A percentile compares a stretch with the other conserved stretches of the same genome.
Conservation (phyloP, 2,113 vertebrate genomes). For the Oriolus oriolus region DNA sequence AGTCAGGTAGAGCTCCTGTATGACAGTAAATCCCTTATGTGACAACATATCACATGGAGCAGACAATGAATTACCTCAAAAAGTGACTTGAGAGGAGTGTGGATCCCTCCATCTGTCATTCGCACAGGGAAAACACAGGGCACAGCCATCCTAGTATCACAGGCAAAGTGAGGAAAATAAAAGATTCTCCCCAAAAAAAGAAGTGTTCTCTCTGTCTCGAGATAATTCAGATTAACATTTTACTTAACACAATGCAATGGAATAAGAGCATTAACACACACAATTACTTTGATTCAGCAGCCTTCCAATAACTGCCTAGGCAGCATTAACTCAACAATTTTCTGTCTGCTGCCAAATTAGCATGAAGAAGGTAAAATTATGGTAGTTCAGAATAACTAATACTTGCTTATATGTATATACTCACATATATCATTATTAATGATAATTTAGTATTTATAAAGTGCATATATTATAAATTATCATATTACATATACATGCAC, state of each 20-base stretch:
- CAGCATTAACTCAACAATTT: neutral
- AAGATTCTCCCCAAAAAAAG: neutral
- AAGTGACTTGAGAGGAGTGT: neutral
- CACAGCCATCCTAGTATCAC: neutral
- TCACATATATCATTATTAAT: neutral
- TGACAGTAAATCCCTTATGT: neutral
- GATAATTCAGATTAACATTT: neutral
- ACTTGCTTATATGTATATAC: neutral
- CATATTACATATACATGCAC: neutral
- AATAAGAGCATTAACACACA: neutral
- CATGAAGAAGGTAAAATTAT: neutral
- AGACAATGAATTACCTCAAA: neutral
- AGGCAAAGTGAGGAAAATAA: neutral
- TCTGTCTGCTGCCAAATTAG: neutral
- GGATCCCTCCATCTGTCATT: neutral
- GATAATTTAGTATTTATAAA: neutral
- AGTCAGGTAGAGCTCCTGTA: neutral
- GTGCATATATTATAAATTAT: neutral
- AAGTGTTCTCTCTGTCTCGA: neutral
- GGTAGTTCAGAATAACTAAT: neutral
- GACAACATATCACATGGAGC: accelerated
- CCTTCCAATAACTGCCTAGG: neutral
- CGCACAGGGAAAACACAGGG: neutral
- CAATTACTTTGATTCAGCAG: neutral
- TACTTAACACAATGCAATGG: neutral